A percentile compares a stretch with the other conserved stretches of the same genome.
phyloP scores from a whole-genome alignment of 2,888 invertebrate genomes.

The Brassicogethes aeneus region DNA sequence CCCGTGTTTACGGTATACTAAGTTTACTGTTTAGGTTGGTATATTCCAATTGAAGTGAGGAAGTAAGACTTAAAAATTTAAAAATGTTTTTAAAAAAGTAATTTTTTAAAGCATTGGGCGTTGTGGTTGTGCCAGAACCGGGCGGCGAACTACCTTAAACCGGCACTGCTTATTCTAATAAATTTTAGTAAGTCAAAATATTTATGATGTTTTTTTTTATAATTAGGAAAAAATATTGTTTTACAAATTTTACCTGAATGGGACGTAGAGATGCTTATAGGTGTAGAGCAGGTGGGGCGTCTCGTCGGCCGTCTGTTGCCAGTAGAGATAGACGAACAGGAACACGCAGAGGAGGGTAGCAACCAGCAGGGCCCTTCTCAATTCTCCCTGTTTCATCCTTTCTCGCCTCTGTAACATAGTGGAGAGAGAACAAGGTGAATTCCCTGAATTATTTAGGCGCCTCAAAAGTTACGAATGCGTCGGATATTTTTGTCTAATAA shows the following conservation, averaged over 20 bases:
- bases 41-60: no score
- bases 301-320: conserved; percentile 32
- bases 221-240: no score
- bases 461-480: not conserved
- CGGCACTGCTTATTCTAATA: no score
- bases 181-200: no score
- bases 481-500: not conserved
- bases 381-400: conserved; percentile 46
- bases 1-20: no score
- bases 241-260: conserved; percentile 18
- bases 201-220: no score
- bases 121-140: no score
- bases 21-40: no score
- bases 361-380: conserved; percentile 46
- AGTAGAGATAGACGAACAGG: conserved; percentile 45
- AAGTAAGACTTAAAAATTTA: no score
- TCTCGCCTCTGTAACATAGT: conserved; percentile 33
- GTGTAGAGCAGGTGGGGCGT: conserved; percentile 20
- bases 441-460: conserved; percentile 2
- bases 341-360: conserved; percentile 44
- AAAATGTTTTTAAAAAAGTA: no score
- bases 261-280: conserved; percentile 22
- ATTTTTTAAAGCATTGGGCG: no score
- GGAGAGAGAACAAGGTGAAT: conserved; percentile 4
- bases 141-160: no score